Base-by-base conservation (phyloP, 1,140 invertebrate species). In the Drosophila takahashii region DNA sequence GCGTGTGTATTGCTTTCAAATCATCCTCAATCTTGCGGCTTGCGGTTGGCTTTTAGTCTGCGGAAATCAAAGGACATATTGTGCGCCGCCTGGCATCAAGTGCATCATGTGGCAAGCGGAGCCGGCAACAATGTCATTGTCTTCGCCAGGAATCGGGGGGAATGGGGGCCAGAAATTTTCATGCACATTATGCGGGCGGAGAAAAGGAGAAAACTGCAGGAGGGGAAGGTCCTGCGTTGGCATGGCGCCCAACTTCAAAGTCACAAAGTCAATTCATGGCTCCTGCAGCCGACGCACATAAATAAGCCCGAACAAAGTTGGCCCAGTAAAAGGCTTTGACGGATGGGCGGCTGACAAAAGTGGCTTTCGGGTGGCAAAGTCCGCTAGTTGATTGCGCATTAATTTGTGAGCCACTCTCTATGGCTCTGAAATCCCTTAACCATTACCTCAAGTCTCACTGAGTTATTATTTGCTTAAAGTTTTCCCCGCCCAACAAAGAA, bases 31-130 rank as follows among this genome's bases (percentile, higher is more conserved):
- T 64, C 15, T 44, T 39, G 48, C 13, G 42, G 53, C 53, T 66
- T 62, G 50, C 32, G 81, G 64, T 59, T 81, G 69, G 47, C 74
- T 76, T 78, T 67, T 66, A 71, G 71, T 74, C 59, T 79, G 48
- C 76, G 76, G 76, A 76, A 79, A 84, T 83, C 80, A 70, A 83
- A 87, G 79, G 81, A 86, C 81, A 83, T 47, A 87, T 87, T 83
- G 81, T 79, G 58, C 69, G 26, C 36, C 50, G 77, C 48, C 56
- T 67, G 65, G 60, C 65, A 59, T 37, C 57, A 85, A 85, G 83
- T 86, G 81, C 83, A 87, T 75, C 75, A 81, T 79, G 70, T 81
- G 83, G 74, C 48, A 78, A 81, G 51, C 67, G 58, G 69, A 65
- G 54, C 45, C 45, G 39, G 72, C 51, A 65, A 79, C 81, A 87